These are phyloP conservation scores for Ceratitis capitata DNA, from an alignment of 1,140 invertebrate species.

Conservation along the genomic window DNA sequence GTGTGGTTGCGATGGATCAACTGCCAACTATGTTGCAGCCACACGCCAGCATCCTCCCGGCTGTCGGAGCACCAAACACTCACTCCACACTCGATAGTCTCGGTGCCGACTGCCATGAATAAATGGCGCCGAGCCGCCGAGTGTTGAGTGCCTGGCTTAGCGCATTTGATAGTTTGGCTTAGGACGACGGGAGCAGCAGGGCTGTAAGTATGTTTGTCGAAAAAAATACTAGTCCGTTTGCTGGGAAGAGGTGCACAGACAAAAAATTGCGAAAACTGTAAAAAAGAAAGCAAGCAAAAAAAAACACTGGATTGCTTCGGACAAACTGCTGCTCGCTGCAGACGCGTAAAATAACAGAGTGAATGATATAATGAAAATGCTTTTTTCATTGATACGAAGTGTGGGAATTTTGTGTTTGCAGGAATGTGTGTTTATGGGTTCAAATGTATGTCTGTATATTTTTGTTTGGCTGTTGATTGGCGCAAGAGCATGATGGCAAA, in stretches of 20 bases:
- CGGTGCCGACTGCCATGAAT: neutral
- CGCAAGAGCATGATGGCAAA: neutral
- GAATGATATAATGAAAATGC: constrained; percentile 22
- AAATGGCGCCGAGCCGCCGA: neutral
- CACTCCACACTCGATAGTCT: neutral
- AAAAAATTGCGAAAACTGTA: neutral
- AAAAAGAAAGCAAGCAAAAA: neutral
- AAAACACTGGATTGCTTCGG: neutral
- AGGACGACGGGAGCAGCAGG: neutral
- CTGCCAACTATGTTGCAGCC: neutral
- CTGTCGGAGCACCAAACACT: neutral
- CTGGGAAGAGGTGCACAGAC: neutral
- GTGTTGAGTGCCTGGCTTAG: constrained; percentile 43
- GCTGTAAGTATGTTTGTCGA: no score
- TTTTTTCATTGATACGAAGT: neutral
- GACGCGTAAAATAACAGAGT: constrained; percentile 21
- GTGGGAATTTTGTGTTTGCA: neutral
- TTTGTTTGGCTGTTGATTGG: neutral
- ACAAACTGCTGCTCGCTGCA: neutral
- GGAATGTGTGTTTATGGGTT: neutral
- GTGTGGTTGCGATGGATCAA: constrained; percentile 16
- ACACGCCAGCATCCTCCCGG: neutral
- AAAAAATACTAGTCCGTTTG: neutral
- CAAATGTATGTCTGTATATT: neutral
- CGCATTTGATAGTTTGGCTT: constrained; percentile 39